phyloP scores from a whole-genome alignment of 1,140 invertebrate species.

The Bombus affinis region DNA sequence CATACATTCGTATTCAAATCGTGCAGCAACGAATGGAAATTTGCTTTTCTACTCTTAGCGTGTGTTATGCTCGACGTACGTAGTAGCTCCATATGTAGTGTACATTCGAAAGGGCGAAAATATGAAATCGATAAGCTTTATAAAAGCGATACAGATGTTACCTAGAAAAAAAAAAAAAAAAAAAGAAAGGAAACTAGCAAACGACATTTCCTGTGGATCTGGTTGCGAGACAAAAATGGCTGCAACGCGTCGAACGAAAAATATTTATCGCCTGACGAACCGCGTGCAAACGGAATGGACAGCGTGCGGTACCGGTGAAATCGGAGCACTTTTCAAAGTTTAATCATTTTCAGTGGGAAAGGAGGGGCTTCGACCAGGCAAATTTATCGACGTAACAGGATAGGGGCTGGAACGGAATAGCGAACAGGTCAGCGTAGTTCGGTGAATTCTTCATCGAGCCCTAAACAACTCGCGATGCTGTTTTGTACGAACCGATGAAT shows the following conservation, averaged over 20 bases:
- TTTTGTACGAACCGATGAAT: constrained; percentile 63
- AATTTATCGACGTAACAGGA: constrained; percentile 51
- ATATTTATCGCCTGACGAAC: constrained; percentile 14
- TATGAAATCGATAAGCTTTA: too few relatives aligned
- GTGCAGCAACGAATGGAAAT: too few relatives aligned
- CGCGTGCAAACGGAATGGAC: neutral
- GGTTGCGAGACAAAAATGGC: neutral
- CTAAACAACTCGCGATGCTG: constrained; percentile 44
- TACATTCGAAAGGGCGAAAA: too few relatives aligned
- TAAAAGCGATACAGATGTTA: neutral
- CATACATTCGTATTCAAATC: too few relatives aligned
- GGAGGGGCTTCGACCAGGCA: neutral
- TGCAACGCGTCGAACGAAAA: neutral
- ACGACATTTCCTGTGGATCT: neutral
- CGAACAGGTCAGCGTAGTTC: constrained; percentile 40
- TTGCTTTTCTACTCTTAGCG: too few relatives aligned
- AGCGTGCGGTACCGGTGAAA: neutral
- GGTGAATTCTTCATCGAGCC: constrained; percentile 53
- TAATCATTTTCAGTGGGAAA: constrained; percentile 36
- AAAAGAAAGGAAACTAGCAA: too few relatives aligned
- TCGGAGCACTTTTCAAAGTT: constrained; percentile 33
- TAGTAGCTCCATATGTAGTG: too few relatives aligned
- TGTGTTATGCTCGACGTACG: too few relatives aligned
- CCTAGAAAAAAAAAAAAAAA: neutral
- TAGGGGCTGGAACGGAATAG: constrained; percentile 29